Evolutionary conservation across 2,113 vertebrate species (phyloP), one percentile per base, ranked within the genome.

Genomic region (Paratilapia polleni): DNA sequence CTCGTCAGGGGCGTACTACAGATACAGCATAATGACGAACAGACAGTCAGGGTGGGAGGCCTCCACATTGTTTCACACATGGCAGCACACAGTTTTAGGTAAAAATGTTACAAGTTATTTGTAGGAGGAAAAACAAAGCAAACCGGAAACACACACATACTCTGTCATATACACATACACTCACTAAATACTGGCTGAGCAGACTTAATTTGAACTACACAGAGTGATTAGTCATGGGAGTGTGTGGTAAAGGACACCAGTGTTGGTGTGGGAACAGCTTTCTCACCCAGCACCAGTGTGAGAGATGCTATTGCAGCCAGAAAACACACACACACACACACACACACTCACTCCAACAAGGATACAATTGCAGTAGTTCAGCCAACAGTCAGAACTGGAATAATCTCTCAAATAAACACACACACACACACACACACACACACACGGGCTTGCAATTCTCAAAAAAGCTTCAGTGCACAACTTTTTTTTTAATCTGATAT

Each of bases 1-100:
- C 95, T 99, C 98, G 78, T 99, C 98, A 77, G 97, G 97, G 64
- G 96, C 95, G 87, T 98, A 97, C 98, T 99, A 97, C 90, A 97
- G 96, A 97, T 81, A 73, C 47, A 96, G 96, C 94, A 95, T 95
- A 95, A 97, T 92, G 88, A 93, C 59, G 85, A 88, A 94, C 82
- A 90, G 2, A 93, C 85, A 91, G 93, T 94, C 92, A 95, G 91
- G 13, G 56, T 54, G 80, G 83, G 28, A 28, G 47, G 70, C 19
- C 58, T 70, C 26, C 73, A 56, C 26, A 58, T 38, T 1, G 62
- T 20, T 56, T 84, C 59, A 88, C 38, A 83, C 52, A 88, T 58
- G 14, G 80, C 38, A 91, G 84, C 68, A 74, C 70, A 87, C 75
- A 74, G 19, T 14, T 83, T 63, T 4, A 64, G 17, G 47, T 1